These are phyloP conservation scores for Macropus fuliginosus DNA, from an alignment of 2,797 vertebrate species.

Conservation along the genomic window DNA sequence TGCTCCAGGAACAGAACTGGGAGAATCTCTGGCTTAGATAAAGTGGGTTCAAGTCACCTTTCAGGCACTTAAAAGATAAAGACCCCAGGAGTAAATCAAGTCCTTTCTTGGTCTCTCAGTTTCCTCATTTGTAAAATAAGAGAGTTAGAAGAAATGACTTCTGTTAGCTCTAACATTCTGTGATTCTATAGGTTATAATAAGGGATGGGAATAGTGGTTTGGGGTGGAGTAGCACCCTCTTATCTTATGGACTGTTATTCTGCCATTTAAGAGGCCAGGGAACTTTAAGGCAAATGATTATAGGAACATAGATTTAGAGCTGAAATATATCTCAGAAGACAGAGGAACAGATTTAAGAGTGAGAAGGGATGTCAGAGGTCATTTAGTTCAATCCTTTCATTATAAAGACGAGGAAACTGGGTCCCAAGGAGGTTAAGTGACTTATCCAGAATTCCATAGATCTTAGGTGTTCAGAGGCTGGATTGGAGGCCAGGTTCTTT, in stretches of 20 bases:
- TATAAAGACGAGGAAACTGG: not conserved
- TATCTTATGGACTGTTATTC: not conserved
- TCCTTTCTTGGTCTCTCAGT: not conserved
- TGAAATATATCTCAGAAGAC: no score
- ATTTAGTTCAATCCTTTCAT: not conserved
- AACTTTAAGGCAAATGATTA: not conserved
- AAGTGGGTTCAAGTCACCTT: not conserved
- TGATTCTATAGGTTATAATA: not conserved
- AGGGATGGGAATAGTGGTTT: not conserved
- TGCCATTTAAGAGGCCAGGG: not conserved
- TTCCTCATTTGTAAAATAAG: not conserved
- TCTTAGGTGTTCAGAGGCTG: not conserved
- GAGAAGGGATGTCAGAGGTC: not conserved
- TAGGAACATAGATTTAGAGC: not conserved
- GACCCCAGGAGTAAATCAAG: not conserved
- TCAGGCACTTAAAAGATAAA: not conserved
- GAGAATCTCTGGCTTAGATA: not conserved
- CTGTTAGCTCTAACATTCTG: not conserved
- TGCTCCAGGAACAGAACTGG: not conserved
- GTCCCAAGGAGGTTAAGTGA: not conserved
- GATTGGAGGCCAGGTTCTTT: not conserved
- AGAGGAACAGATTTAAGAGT: not conserved
- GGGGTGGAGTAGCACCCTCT: not conserved
- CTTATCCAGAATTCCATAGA: not conserved
- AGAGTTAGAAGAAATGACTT: not conserved